Evolutionary conservation across 2,888 invertebrate genomes (phyloP).

Genomic region (Synergus japonicus): DNA sequence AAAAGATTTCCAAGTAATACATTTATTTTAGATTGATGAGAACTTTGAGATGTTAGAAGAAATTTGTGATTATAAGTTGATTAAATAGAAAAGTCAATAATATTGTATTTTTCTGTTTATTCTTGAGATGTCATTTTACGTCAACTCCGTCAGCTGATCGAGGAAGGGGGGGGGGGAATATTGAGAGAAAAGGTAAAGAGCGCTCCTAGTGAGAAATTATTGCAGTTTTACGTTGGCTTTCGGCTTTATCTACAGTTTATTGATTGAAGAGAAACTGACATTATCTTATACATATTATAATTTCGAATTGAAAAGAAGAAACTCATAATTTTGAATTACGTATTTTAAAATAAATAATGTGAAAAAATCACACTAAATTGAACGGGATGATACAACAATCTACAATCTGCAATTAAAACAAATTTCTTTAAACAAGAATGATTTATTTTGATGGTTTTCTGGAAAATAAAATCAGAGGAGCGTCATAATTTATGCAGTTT

Average conservation of each 20-base stretch:
- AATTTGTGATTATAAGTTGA: not conserved
- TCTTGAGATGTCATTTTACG: not conserved
- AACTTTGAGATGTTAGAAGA: not conserved
- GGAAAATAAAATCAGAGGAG: too few species aligned
- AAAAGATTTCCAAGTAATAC: not conserved
- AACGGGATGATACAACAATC: too few species aligned
- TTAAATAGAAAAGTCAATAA: not conserved
- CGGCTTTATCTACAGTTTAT: not conserved
- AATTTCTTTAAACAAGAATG: too few species aligned
- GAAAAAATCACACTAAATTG: too few species aligned
- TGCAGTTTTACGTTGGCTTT: not conserved
- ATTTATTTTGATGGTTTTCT: too few species aligned
- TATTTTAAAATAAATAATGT: too few species aligned
- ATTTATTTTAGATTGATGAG: not conserved
- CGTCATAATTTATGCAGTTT: not conserved
- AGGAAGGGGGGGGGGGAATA: not conserved
- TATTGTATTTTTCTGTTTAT: not conserved
- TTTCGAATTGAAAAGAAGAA: not conserved
- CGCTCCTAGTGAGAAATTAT: not conserved
- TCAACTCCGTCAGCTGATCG: constrained; percentile 29
- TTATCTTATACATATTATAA: not conserved
- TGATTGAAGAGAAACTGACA: not conserved
- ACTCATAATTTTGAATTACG: too few species aligned
- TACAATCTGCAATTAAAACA: too few species aligned
- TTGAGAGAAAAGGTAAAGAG: not conserved